phyloP scores from a whole-genome alignment of 2,888 invertebrate species.

The Leucophora obtusa region DNA sequence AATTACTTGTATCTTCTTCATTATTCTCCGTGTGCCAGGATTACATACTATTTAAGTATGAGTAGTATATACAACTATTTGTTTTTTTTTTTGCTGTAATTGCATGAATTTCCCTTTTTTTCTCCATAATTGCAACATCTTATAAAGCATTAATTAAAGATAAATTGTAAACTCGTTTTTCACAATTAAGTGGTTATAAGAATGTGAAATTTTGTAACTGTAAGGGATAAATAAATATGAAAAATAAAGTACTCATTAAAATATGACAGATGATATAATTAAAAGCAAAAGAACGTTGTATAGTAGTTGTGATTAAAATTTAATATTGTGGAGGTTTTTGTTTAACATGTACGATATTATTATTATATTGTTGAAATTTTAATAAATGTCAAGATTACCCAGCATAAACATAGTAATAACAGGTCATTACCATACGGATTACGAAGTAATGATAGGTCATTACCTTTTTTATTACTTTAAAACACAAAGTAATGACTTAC shows the following conservation, averaged over 20 bases:
- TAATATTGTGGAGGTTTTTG: neutral
- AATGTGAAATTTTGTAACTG: slow-evolving; percentile 16
- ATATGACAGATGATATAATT: slow-evolving; percentile 8
- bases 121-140: slow-evolving; percentile 47
- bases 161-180: slow-evolving; percentile 51
- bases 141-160: slow-evolving; percentile 50
- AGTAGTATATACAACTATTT: neutral
- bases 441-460: too few species aligned
- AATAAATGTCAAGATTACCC: too few species aligned
- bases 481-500: too few species aligned
- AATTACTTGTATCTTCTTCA: neutral
- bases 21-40: neutral
- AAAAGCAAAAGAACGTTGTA: neutral
- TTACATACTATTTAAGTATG: neutral
- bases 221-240: slow-evolving; percentile 28
- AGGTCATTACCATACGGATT: too few species aligned
- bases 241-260: slow-evolving; percentile 7
- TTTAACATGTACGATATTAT: too few species aligned
- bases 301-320: neutral
- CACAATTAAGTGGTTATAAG: slow-evolving; percentile 37
- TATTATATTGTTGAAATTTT: too few species aligned
- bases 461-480: too few species aligned
- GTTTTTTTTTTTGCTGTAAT: slow-evolving; percentile 4
- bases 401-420: too few species aligned
- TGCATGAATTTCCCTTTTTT: slow-evolving; percentile 34